Evolutionary conservation across 1,140 invertebrate genomes (phyloP), one percentile per base, ranked within the genome.

Genomic region (Atopsyche davidsoni): DNA sequence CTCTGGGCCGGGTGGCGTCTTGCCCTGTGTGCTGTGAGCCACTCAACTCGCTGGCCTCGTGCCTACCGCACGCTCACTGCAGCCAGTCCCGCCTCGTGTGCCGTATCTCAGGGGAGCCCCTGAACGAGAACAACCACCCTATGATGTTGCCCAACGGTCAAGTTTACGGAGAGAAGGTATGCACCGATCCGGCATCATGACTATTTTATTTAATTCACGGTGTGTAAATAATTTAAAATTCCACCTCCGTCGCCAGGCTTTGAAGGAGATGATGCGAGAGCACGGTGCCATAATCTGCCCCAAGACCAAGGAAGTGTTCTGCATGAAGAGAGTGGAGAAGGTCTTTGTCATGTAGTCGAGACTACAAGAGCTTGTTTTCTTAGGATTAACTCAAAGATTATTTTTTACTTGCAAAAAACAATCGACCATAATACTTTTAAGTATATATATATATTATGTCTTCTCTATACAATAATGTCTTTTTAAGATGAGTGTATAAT

Each of bases 131-230:
- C 68, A 98, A 99, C 73, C 89, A 88, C 56, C 96, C 96, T 0
- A 90, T 98, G 85, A 94, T 96, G 84, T 79, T 98, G 67, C 96
- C 96, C 31, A 98, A 98, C 77, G 95, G 95, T 46, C 88, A 93
- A 71, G 92, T 98, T 40, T 98, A 97, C 72, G 95, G 96, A n/a
- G 89, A 92, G 72, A 82, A 89, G 78, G 92, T 92, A 69, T 75
- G 22, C n/a, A 28, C 24, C n/a, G 6, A 28, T 6, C 24, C n/a
- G n/a, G 24, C 24, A 7, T 28, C n/a, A n/a, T 6, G 24, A 28
- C 24, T 28, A 7, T 28, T n/a, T 28, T 7, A 28, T 28, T 7
- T 28, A 28, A 7, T 28, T 28, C n/a, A 4, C n/a, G n/a, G n/a
- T n/a, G n/a, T n/a, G n/a, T n/a, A n/a, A n/a, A n/a, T n/a, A n/a